Percentiles rank a stretch among this genome's conserved stretches.
Evolutionary conservation across 2,888 invertebrate species (phyloP).

Genomic region (Cheilosia pagana): DNA sequence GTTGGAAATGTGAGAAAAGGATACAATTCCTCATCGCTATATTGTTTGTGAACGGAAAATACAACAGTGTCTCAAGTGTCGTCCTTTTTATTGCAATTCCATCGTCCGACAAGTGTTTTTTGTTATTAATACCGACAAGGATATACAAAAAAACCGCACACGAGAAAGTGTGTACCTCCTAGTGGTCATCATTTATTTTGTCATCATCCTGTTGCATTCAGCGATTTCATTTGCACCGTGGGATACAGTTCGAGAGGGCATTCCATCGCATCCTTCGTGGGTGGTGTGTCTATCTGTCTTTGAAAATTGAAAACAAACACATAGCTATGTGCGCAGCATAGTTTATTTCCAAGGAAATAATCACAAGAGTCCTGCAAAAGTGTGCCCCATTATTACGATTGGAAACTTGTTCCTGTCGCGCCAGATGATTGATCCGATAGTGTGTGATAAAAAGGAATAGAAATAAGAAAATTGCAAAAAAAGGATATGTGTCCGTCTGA

Average conservation of each 20-base stretch:
- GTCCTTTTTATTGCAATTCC: neutral
- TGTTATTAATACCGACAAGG: neutral
- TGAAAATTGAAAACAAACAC: slow-evolving; percentile 12
- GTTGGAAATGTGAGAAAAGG: slow-evolving; percentile 59
- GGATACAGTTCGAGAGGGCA: neutral
- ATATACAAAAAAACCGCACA: neutral
- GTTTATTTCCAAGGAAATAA: neutral
- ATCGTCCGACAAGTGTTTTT: neutral
- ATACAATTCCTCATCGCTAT: slow-evolving; percentile 19
- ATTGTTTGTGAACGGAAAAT: neutral
- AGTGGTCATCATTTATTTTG: slow-evolving; percentile 14
- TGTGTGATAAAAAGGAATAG: slow-evolving; percentile 50
- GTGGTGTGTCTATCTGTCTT: neutral
- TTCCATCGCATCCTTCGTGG: neutral
- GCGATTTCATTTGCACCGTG: neutral
- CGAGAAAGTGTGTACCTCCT: neutral
- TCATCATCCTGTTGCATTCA: slow-evolving; percentile 50
- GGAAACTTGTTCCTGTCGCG: slow-evolving; percentile 43
- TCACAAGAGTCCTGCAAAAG: slow-evolving; percentile 15
- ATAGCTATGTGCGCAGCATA: neutral
- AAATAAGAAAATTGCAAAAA: slow-evolving; percentile 37
- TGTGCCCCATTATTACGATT: slow-evolving; percentile 4
- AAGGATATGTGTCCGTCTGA: slow-evolving; percentile 38
- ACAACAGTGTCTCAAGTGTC: neutral
- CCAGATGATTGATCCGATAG: slow-evolving; percentile 57